Evolutionary conservation across 2,113 vertebrate genomes (phyloP), one percentile per base, ranked within the genome.

Genomic region (Sylvicapra grimmia): DNA sequence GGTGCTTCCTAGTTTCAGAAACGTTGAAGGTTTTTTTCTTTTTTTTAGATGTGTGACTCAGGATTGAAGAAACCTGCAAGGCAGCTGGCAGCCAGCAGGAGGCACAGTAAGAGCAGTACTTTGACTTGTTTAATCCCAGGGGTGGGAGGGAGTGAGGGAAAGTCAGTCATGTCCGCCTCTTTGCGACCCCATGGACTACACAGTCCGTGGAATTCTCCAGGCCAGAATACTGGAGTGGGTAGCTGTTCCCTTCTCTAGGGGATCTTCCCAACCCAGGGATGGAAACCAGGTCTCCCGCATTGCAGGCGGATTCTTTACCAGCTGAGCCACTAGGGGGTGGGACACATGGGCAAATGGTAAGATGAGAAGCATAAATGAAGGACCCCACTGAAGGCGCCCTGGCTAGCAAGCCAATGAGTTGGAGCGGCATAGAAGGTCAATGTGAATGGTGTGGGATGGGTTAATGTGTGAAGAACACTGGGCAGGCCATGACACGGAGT

Each of bases 1-100:
- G 58, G 33, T 87, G 23, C 75, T 90, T 95, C 59, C 40, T 83
- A 53, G 68, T 96, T 89, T 90, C 58, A 93, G 72, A 96, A 93
- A 90, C 6, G 44, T n/a, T 49, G 40, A 61, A 83, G 16, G 77
- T 13, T 93, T 36, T 68, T 63, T 72, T 5, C 12, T 21, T 90
- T 27, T 36, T 72, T 72, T 75, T 40, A 56, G 75, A 89, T 54
- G 9, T 49, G 9, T 77, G 49, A 49, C 16, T 87, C 31, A 40
- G 40, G 47, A 21, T 31, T 63, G 49, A 86, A 82, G 61, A 90
- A 72, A 68, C 83, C 25, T 90, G 21, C 72, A 93, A 63, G 61
- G 80, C 15, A n/a, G 16, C 53, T 2, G 47, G 83, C 19, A 90
- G n/a, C 36, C 36, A 54, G 33, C 72, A 93, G 77, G 49, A 93